Evolutionary conservation across 37 sponge, comb jelly and placozoan species (phyloP), one percentile per base, ranked within the genome.

Genomic region (Oscarella lobularis): DNA sequence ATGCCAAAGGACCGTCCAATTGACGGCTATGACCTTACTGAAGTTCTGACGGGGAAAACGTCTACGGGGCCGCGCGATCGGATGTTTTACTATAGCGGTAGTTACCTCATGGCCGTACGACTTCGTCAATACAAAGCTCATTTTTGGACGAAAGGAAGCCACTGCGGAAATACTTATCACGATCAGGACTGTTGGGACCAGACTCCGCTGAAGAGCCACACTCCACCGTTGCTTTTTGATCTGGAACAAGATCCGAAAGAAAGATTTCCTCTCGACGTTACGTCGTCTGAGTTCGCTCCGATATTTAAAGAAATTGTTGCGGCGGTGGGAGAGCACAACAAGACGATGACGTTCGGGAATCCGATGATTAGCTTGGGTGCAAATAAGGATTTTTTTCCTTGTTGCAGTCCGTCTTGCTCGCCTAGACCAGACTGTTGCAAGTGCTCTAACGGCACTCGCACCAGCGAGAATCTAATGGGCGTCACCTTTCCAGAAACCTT

Each of bases 51-150:
- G 9, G 60, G 60, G 14, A 9, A 20, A 48, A 27, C 60, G 14
- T 9, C 9, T 9, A 48, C 20, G 9, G 60, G 60, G 60, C 60
- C 60, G 20, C 60, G 60, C 60, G 60, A 48, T 9, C 20, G 9
- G 14, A 48, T 48, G 60, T 48, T 48, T 48, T 48, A 48, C 60
- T 48, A 48, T 20, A 48, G 60, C 60, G 60, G 60, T 48, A 9
- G 20, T 20, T 27, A 27, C 14, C 60, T 48, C 14, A 48, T 48
- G 60, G 60, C 60, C 14, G 20, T 48, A 9, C 9, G 60, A 48
- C 60, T 48, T 9, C 60, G 60, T 48, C 60, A 48, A 48, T 48
- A 48, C 60, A 48, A 48, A 20, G 60, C 60, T 27, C 60, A 48
- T 20, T 48, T 48, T 20, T 48, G 60, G 60, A 48, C 60, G 14